Percentiles rank a stretch among this genome's conserved stretches.
These are phyloP conservation scores for Tolypeutes matacus DNA, from an alignment of 2,797 vertebrate species.

Conservation along the genomic window DNA sequence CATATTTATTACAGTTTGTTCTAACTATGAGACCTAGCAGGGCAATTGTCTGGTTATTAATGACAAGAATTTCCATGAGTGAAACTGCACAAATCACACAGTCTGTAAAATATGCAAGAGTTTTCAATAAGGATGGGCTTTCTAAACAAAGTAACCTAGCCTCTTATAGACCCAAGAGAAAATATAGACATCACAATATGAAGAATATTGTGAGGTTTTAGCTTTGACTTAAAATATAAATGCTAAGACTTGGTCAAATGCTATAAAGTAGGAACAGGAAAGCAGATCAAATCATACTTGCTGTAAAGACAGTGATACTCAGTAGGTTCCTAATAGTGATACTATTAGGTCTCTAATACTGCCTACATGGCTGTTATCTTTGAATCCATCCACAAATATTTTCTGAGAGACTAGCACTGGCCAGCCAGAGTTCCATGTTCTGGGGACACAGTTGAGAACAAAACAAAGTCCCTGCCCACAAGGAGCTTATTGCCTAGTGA, in stretches of 20 bases:
- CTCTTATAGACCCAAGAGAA: background rate
- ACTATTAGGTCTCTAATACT: background rate
- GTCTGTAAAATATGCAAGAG: background rate
- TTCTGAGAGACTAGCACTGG: background rate
- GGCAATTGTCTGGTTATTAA: background rate
- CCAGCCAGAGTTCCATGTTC: background rate
- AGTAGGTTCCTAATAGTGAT: no score
- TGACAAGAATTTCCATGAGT: conserved; percentile 28
- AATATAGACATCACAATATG: background rate
- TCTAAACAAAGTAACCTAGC: background rate
- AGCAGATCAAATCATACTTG: conserved; percentile 8
- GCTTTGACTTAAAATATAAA: background rate
- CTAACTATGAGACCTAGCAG: background rate
- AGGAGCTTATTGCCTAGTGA: background rate
- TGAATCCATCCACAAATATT: background rate
- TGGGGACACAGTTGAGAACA: background rate
- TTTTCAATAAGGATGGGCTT: background rate
- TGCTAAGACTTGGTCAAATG: background rate
- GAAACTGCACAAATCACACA: background rate
- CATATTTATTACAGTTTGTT: conserved; percentile 41
- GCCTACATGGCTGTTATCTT: background rate
- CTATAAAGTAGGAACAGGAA: background rate
- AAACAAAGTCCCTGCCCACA: background rate
- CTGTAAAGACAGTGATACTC: background rate
- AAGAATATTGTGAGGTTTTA: background rate